A percentile compares a stretch with the other conserved stretches of the same genome.
Evolutionary conservation across 2,113 vertebrate species (phyloP).

Genomic region (Cheilinus undulatus): DNA sequence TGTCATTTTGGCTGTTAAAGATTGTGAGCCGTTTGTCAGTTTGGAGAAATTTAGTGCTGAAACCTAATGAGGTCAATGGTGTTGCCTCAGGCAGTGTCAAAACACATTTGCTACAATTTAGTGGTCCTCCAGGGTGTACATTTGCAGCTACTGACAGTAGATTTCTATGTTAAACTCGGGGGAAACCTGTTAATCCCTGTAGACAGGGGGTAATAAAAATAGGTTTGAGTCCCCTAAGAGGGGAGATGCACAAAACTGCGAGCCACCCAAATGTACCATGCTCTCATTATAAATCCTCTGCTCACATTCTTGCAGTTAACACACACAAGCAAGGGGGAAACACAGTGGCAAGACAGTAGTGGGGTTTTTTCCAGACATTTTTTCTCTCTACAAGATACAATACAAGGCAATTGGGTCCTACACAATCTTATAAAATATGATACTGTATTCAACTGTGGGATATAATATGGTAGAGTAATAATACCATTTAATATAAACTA

Average conservation of each 20-base stretch:
- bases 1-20: neutral
- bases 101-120: neutral
- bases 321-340: too few species aligned
- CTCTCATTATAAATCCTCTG: conserved; percentile 2
- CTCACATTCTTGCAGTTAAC: conserved; percentile 5
- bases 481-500: too few species aligned
- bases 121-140: neutral
- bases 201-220: conserved; percentile 38
- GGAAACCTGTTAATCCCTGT: conserved; percentile 19
- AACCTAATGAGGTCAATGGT: neutral
- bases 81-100: neutral
- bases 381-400: too few species aligned
- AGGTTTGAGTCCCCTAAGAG: conserved; percentile 13
- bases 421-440: neutral
- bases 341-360: too few species aligned
- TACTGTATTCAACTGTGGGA: neutral
- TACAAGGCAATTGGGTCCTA: neutral
- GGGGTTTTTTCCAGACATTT: neutral
- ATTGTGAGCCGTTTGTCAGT: neutral
- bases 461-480: too few species aligned
- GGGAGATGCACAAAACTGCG: conserved; percentile 7
- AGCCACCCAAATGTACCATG: neutral
- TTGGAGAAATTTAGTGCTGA: conserved; percentile 8
- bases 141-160: neutral
- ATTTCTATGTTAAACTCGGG: conserved; percentile 13